Base-by-base conservation (phyloP, 2,888 invertebrate genomes). In the Mesoligia furuncula region DNA sequence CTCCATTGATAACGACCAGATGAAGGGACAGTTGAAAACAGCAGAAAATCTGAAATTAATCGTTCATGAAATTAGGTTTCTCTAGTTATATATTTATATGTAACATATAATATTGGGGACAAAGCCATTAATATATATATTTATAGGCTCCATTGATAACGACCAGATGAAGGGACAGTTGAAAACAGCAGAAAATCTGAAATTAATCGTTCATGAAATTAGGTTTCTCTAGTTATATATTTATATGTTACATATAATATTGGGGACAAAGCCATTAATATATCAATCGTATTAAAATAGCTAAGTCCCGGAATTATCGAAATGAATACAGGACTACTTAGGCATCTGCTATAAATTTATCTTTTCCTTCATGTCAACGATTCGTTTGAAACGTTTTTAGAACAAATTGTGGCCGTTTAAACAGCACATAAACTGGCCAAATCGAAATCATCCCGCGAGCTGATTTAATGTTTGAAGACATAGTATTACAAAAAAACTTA, bases 1-100 rank as follows among this genome's bases (percentile, higher is more conserved):
- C 45, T 93, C 93, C 76, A 91, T 80, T 0, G 93, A 91, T 1
- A 91, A 91, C 0, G 90, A 90, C 91, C 91, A 92, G 48, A 92
- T 84, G 11, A 87, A 82, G 0, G 93, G 91, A 36, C 90, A 90
- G 54, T 89, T 80, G 78, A 85, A 90, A 17, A 88, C 17, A 6
- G 89, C 73, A 9, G 89, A 39, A 75, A 88, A 88, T 62, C 88
- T 88, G 42, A 45, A 87, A 83, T 67, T n/a, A 39, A 0, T 65
- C 0, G 24, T 6, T 51, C 1, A 62, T 39, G 9, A 67, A 45
- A 57, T 36, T 7, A 39, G 3, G 11, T 36, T 20, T 36, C 1
- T 24, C 7, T 31, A 13, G 9, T 45, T 24, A 13, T 45, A 20
- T 27, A 42, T 42, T 39, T 39, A 9, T 42, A 42, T 42, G 42